phyloP scores from a whole-genome alignment of 1,140 invertebrate genomes.

The Pentalonia nigronervosa region DNA sequence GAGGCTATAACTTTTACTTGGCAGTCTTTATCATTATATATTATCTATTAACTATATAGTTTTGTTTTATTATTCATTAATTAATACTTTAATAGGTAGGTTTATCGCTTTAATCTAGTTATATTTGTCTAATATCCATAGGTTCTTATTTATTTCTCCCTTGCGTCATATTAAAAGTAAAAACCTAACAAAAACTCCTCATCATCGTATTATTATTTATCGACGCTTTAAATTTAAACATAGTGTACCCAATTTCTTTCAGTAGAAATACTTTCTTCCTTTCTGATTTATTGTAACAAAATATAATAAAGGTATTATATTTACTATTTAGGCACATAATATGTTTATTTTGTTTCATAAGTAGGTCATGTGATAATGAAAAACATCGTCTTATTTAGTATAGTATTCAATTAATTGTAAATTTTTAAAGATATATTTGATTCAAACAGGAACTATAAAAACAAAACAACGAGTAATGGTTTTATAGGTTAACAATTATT shows the following conservation, averaged over 20 bases:
- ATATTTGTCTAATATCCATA: background rate
- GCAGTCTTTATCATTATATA: background rate
- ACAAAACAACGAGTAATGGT: fast-evolving
- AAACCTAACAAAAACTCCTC: background rate
- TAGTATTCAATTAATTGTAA: background rate
- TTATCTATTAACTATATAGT: too few species aligned
- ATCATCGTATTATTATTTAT: background rate
- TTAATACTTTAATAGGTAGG: background rate
- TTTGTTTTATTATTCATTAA: background rate
- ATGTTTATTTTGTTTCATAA: background rate
- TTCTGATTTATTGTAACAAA: too few species aligned
- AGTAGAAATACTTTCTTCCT: too few species aligned
- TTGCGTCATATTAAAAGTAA: background rate
- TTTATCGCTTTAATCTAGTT: background rate
- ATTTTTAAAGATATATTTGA: background rate
- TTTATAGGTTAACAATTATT: background rate
- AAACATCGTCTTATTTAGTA: background rate
- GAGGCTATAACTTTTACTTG: background rate
- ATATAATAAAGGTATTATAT: background rate
- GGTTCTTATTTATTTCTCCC: background rate
- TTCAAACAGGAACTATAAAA: background rate
- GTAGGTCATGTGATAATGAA: background rate
- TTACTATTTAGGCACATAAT: background rate
- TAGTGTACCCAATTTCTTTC: background rate
- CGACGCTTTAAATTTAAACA: background rate